Evolutionary conservation across 2,797 vertebrate genomes (phyloP).

Genomic region (Sibirionetta formosa): DNA sequence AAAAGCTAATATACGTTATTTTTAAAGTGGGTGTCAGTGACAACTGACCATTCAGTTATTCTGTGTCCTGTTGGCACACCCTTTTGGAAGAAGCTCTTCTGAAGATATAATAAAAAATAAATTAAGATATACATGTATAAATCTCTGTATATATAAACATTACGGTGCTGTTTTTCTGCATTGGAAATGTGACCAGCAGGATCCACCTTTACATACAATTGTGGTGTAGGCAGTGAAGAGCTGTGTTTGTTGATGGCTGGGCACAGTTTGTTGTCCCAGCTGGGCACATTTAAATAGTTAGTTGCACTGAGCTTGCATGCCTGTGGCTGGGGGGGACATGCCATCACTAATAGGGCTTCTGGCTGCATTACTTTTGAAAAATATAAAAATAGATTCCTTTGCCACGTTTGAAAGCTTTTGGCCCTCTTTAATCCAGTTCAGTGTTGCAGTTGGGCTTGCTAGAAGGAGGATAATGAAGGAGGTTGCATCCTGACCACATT

Average conservation of each 20-base stretch:
- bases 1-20: neutral
- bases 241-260: neutral
- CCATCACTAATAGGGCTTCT: conserved; percentile 49
- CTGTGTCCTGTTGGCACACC: neutral
- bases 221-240: neutral
- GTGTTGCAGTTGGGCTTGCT: conserved; percentile 34
- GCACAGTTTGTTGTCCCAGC: neutral
- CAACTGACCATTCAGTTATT: neutral
- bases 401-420: conserved; percentile 10
- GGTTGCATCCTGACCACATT: conserved; percentile 9
- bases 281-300: neutral
- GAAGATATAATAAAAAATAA: neutral
- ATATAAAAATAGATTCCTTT: conserved; percentile 41
- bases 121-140: neutral
- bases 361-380: conserved; percentile 60
- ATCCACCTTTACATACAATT: neutral
- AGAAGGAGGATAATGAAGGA: conserved; percentile 17
- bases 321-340: conserved; percentile 46
- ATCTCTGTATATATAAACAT: neutral
- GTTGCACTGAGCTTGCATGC: conserved; percentile 19
- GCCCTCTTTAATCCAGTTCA: conserved; percentile 24
- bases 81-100: neutral
- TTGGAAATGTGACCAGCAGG: neutral
- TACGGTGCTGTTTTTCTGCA: neutral
- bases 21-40: neutral